These are phyloP conservation scores for Apamea epomidion DNA, from an alignment of 2,888 invertebrate species.

Conservation along the genomic window DNA sequence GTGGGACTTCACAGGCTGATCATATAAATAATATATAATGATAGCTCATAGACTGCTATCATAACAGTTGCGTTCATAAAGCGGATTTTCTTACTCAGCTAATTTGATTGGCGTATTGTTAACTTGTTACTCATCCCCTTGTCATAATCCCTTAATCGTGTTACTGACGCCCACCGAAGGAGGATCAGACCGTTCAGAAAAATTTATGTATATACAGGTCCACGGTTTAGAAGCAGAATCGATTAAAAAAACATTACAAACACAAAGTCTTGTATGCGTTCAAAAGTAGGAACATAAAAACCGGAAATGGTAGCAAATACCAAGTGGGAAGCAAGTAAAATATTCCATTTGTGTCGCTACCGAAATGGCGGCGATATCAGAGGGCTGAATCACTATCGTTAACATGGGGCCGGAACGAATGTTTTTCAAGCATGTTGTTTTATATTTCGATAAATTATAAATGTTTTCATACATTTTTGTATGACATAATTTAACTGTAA, in stretches of 20 bases:
- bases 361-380: slow-evolving; percentile 47
- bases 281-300: slow-evolving; percentile 17
- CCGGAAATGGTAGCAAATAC: slow-evolving; percentile 33
- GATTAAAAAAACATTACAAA: neutral
- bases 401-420: slow-evolving; percentile 28
- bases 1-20: neutral
- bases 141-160: slow-evolving; percentile 23
- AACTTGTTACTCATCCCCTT: neutral
- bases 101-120: neutral
- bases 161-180: slow-evolving; percentile 22
- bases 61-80: neutral
- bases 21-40: neutral
- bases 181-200: slow-evolving; percentile 2
- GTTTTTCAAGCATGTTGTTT: slow-evolving; percentile 13
- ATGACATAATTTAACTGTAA: neutral
- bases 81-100: neutral
- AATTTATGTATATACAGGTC: neutral
- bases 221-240: neutral
- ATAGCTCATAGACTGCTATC: neutral
- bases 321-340: slow-evolving; percentile 41
- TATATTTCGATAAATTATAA: neutral
- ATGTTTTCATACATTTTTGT: neutral
- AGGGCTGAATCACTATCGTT: slow-evolving; percentile 43
- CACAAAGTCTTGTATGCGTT: slow-evolving; percentile 4
- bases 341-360: slow-evolving; percentile 54